Conservation (phyloP, 2,113 vertebrate species). For the Leiothrix lutea region DNA sequence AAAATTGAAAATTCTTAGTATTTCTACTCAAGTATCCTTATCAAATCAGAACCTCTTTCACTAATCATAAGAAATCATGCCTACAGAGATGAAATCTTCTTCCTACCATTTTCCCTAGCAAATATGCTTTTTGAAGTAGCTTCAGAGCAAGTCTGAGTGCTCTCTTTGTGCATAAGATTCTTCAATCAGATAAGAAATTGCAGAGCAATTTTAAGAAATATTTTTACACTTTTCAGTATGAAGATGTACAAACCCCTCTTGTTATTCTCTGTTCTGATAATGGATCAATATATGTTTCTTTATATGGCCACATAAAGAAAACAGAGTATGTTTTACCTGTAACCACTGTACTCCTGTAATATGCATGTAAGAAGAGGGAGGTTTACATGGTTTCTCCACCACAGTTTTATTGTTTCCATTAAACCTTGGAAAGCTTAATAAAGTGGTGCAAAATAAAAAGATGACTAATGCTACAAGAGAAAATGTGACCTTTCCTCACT, state of each 20-base stretch:
- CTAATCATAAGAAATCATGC: neutral
- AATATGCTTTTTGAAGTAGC: neutral
- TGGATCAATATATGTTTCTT: neutral
- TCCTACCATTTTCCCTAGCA: neutral
- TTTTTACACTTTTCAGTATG: neutral
- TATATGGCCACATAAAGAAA: neutral
- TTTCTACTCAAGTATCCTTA: neutral
- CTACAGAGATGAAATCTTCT: neutral
- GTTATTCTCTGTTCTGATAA: neutral
- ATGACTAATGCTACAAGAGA: neutral
- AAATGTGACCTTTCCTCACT: neutral
- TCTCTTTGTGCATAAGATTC: neutral
- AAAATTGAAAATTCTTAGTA: neutral
- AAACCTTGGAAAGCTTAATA: neutral
- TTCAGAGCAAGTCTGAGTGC: neutral
- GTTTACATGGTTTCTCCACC: neutral
- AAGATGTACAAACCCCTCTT: fast-evolving
- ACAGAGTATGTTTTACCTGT: neutral
- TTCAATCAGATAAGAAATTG: neutral
- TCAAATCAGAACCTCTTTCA: neutral
- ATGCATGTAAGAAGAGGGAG: neutral
- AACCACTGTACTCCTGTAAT: neutral
- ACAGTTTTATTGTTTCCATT: neutral
- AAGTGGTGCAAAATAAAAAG: neutral
- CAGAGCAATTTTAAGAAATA: neutral